Evolutionary conservation across 2,113 vertebrate species (phyloP), one percentile per base, ranked within the genome.

Genomic region (Anas platyrhynchos): DNA sequence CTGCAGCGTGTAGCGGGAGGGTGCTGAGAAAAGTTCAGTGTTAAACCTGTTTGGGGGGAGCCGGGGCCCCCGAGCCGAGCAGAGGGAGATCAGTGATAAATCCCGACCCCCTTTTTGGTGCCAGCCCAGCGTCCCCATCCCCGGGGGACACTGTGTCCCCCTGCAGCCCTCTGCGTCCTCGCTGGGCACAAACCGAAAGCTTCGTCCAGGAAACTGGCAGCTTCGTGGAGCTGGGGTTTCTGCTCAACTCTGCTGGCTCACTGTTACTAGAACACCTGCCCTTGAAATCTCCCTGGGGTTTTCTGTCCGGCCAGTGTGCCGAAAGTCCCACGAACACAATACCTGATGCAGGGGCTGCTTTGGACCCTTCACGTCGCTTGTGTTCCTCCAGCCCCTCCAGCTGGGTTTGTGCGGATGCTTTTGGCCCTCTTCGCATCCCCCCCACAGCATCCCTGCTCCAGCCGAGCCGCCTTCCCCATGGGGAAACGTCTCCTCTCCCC

Each of bases 351-450:
- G 23, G 43, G 25, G 65, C 31, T 16, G 14, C 82, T 67, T 26
- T 0, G 3, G 43, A 43, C 11, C 50, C 2, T 1, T 4, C 0
- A 0, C 6, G 6, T 20, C 2, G 0, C 6, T 46, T 6, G 4
- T 20, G 4, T 27, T 31, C 71, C 67, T 26, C 32, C 46, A 56
- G 6, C 41, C 18, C 25, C 9, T 76, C 26, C 14, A 5, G 2
- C 36, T 2, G 22, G 20, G 13, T 25, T 44, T n/a, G 6, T 3
- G 12, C 11, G 2, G 52, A 6, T 1, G 26, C 3, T 11, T 41
- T 8, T 32, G 10, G 12, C 32, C 6, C 16, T 20, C 18, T 34
- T 41, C 4, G 1, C 21, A 16, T 27, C 18, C 36, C 9, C 52
- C 20, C 32, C 74, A 36, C 43, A 4, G 10, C 69, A 43, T 21